These are phyloP conservation scores for Chaetoderma sp. DNA, from an alignment of 2,888 invertebrate species.

Conservation along the genomic window DNA sequence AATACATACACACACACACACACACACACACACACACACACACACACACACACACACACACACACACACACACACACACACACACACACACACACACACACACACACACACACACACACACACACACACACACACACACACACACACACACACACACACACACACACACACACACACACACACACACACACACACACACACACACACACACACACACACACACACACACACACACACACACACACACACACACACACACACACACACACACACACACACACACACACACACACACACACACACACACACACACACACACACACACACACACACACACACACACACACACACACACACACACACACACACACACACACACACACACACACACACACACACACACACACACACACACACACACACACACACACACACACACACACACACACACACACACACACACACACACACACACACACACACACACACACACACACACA, in stretches of 20 bases:
- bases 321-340: no score
- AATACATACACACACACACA: not conserved
- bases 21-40: not conserved
- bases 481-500: no score
- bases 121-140: not conserved
- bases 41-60: not conserved
- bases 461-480: no score
- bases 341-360: no score
- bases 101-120: not conserved
- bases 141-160: not conserved
- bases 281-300: no score
- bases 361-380: no score
- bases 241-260: not conserved
- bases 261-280: no score
- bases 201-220: not conserved
- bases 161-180: not conserved
- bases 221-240: not conserved
- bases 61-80: slow-evolving; percentile 2
- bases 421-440: no score
- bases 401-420: no score
- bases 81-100: not conserved
- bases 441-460: no score
- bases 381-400: no score
- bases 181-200: not conserved
- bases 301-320: no score